Conservation (phyloP, 92 coral and sea anemone species). For the Paramuricea clavata region DNA sequence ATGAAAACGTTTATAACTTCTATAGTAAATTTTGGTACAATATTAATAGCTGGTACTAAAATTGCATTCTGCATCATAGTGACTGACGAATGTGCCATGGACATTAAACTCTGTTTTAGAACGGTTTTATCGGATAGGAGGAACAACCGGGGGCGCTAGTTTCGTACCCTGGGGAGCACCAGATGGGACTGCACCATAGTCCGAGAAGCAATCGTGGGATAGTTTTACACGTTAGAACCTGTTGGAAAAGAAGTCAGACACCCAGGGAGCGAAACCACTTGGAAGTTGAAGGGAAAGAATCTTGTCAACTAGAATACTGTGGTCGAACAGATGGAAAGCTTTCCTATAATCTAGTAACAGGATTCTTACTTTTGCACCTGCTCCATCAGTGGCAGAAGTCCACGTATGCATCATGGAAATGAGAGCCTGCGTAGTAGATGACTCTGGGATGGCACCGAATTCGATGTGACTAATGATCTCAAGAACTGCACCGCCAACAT, state of each 20-base stretch:
- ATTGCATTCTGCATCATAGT: too few relatives aligned
- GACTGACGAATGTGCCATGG: too few relatives aligned
- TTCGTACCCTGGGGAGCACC: constrained; percentile 25
- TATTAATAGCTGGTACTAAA: too few relatives aligned
- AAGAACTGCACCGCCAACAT: background rate
- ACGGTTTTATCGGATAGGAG: too few relatives aligned
- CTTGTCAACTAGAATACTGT: constrained; percentile 12
- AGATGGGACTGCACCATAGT: background rate
- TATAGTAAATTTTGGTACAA: too few relatives aligned
- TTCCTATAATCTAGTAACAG: constrained; percentile 13
- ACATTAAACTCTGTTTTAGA: too few relatives aligned
- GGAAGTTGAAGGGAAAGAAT: background rate
- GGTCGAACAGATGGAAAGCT: constrained; percentile 21
- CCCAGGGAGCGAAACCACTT: constrained; percentile 29
- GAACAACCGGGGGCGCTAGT: too few relatives aligned
- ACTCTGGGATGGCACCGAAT: too few relatives aligned
- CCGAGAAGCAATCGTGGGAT: constrained; percentile 6
- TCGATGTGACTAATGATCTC: background rate
- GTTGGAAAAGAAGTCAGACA: constrained; percentile 1
- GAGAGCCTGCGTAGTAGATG: too few relatives aligned
- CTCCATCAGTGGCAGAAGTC: constrained; percentile 31
- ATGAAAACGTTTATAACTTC: too few relatives aligned
- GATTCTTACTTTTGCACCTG: background rate
- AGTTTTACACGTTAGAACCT: constrained; percentile 4
- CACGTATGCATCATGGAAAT: too few relatives aligned